phyloP scores from a whole-genome alignment of 2,888 invertebrate genomes.

The Lagria hirta region DNA sequence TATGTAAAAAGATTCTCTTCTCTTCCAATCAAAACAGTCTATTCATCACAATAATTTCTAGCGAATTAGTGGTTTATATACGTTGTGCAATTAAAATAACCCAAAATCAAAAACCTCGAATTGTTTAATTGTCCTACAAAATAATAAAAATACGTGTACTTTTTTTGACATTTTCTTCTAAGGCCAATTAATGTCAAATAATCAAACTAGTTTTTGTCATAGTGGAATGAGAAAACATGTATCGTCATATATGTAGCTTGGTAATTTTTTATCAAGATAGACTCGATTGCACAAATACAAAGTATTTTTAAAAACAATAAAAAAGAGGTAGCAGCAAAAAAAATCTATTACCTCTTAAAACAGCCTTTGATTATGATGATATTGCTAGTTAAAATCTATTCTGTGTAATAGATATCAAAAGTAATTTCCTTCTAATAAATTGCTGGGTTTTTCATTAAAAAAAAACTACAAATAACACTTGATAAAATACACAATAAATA shows the following conservation, averaged over 20 bases:
- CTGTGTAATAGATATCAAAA: conserved; percentile 13
- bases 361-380: conserved; percentile 15
- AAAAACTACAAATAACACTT: conserved; percentile 28
- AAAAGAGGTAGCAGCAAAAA: conserved; percentile 25
- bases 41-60: too few relatives aligned
- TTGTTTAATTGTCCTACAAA: too few relatives aligned
- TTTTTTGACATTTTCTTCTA: too few relatives aligned
- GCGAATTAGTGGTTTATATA: too few relatives aligned
- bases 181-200: too few relatives aligned
- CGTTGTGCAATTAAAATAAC: too few relatives aligned
- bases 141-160: too few relatives aligned
- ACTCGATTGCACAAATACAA: conserved; percentile 21
- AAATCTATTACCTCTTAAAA: conserved; percentile 10
- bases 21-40: too few relatives aligned
- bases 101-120: too few relatives aligned
- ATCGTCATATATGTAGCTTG: conserved; percentile 6
- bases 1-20: too few relatives aligned
- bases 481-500: conserved; percentile 37
- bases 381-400: conserved; percentile 5
- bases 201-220: too few relatives aligned
- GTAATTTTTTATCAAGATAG: conserved; percentile 4
- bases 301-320: conserved; percentile 7
- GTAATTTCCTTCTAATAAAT: conserved; percentile 2
- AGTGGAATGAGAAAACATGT: too few relatives aligned
- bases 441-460: conserved; percentile 16